Conservation (phyloP, 2,797 vertebrate genomes). For the Ctenochaetus hawaiiensis region DNA sequence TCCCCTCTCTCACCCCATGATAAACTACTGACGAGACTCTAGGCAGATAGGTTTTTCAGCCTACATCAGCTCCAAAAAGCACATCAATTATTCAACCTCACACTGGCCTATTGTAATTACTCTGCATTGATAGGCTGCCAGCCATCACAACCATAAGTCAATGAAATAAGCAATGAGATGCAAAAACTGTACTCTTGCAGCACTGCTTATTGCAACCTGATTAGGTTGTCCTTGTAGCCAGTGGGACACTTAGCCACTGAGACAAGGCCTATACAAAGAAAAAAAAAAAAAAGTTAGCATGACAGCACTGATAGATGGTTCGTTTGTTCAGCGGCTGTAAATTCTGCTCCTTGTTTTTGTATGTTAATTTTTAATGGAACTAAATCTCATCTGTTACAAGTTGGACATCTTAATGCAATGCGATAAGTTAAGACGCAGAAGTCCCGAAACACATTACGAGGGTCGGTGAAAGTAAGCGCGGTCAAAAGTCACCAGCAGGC, state of each 20-base stretch:
- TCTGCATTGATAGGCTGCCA: slow-evolving; percentile 84
- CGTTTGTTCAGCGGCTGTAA: slow-evolving; percentile 29
- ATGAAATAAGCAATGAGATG: slow-evolving; percentile 82
- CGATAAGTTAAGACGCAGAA: slow-evolving; percentile 6
- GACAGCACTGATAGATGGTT: slow-evolving; percentile 37
- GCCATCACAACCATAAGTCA: slow-evolving; percentile 78
- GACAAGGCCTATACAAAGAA: slow-evolving; percentile 29
- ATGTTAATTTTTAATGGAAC: slow-evolving; percentile 52
- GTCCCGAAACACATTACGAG: slow-evolving; percentile 22
- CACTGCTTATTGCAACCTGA: slow-evolving; percentile 62
- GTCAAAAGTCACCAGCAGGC: slow-evolving; percentile 42
- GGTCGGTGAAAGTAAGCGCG: slow-evolving; percentile 15
- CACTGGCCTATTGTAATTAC: slow-evolving; percentile 86
- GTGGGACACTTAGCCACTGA: slow-evolving; percentile 44
- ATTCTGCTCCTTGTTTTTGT: slow-evolving; percentile 35
- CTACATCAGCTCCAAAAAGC: slow-evolving; percentile 84
- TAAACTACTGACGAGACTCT: slow-evolving; percentile 81
- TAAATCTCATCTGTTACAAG: slow-evolving; percentile 44
- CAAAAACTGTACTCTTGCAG: slow-evolving; percentile 72
- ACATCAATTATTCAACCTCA: slow-evolving; percentile 86
- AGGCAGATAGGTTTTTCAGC: slow-evolving; percentile 81
- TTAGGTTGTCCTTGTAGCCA: slow-evolving; percentile 69
- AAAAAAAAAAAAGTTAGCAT: not conserved
- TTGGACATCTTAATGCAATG: slow-evolving; percentile 34
- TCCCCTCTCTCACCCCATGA: slow-evolving; percentile 75